A percentile compares a stretch with the other conserved stretches of the same genome.
phyloP scores from a whole-genome alignment of 2,113 vertebrate genomes.

The Amphiprion percula region DNA sequence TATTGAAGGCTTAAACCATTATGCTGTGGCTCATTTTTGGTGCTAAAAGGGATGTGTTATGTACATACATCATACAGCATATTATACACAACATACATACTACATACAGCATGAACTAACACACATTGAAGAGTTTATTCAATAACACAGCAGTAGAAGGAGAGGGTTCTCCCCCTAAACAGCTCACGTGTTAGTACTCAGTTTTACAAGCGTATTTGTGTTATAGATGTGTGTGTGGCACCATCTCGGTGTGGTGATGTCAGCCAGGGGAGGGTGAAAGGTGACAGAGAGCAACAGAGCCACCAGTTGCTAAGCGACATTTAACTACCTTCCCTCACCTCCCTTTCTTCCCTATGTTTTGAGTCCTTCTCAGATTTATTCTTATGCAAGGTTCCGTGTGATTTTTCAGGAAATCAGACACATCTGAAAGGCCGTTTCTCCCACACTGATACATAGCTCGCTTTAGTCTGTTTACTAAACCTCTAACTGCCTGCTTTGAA shows the following conservation, averaged over 20 bases:
- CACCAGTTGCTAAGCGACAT: constrained; percentile 76
- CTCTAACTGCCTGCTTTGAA: constrained; percentile 48
- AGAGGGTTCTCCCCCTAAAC: constrained; percentile 24
- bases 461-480: constrained; percentile 35
- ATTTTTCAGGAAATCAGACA: constrained; percentile 23
- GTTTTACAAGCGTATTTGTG: constrained; percentile 20
- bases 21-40: neutral
- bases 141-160: constrained; percentile 3
- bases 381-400: constrained; percentile 32
- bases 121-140: constrained; percentile 1
- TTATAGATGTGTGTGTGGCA: neutral
- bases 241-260: constrained; percentile 19
- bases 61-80: too few species aligned
- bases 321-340: constrained; percentile 21
- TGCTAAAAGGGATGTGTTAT: neutral
- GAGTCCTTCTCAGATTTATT: constrained; percentile 18
- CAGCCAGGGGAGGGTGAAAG: constrained; percentile 54
- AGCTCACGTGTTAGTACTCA: neutral
- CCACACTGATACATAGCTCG: constrained; percentile 10
- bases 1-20: neutral
- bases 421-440: constrained; percentile 16
- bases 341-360: constrained; percentile 13
- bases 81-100: neutral
- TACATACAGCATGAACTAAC: neutral
- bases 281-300: constrained; percentile 50